Base-by-base conservation (phyloP, 1,140 invertebrate genomes). In the Hyposmocoma kahamanoa region DNA sequence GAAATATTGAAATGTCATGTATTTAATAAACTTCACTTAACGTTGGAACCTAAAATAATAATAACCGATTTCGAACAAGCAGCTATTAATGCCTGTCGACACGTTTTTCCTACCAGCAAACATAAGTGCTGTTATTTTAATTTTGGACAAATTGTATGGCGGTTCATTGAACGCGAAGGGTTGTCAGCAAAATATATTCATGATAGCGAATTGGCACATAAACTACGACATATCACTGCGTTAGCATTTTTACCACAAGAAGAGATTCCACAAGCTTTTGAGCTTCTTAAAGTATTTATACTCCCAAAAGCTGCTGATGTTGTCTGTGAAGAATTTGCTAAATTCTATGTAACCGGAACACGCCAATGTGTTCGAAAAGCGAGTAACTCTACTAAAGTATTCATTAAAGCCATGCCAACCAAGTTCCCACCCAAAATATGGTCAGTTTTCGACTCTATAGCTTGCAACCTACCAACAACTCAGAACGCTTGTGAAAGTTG, bases 101-200 rank as follows among this genome's bases (percentile, higher is more conserved):
- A 6, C 22, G 10, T 30, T 21, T 46, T 46, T 22, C 44, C 44
- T 10, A 20, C 1, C 1, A 11, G 26, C 6, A 19, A 8, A 19
- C 26, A 46, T 20, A 32, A 46, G 18, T 32, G 44, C 22, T 46
- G 42, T 32, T 34, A 20, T 22, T 46, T 46, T 46, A 17, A 46
- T 34, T 34, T 46, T 20, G 8, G 2, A 2, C 44, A 46, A 46
- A 46, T 19, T 13, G 21, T 46, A 2, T 46, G 28, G 26, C 9
- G 30, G n/a, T 18, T 20, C 11, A 46, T 46, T 36, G 11, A 22
- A 11, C 3, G 17, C 10, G 44, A 26, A 2, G 28, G 28, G 3
- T 26, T 44, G 28, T 2, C n/a, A 2, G 19, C 26, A 26, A 44
- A 28, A 17, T 26, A 44, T 13, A 18, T 9, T 5, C 4, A 44